phyloP scores from a whole-genome alignment of 2,888 invertebrate genomes.

The Gari tellinella region DNA sequence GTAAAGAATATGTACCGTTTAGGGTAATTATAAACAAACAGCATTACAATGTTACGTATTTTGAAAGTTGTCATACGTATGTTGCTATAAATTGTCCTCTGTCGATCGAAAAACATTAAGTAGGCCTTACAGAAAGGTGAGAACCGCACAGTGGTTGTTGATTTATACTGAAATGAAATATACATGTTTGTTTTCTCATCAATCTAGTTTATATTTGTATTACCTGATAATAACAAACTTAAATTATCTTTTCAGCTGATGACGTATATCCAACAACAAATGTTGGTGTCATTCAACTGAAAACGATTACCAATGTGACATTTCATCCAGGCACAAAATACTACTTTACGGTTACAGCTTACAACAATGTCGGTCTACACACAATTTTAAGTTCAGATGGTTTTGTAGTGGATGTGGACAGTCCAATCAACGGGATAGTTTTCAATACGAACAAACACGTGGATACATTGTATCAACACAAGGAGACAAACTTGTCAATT shows the following conservation, averaged over 20 bases:
- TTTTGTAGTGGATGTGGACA: slow-evolving; percentile 45
- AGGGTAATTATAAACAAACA: too few species aligned
- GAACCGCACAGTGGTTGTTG: too few species aligned
- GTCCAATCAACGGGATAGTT: slow-evolving; percentile 45
- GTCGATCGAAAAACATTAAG: too few species aligned
- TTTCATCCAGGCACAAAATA: slow-evolving; percentile 53
- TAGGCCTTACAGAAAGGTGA: too few species aligned
- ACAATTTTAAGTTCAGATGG: slow-evolving; percentile 57
- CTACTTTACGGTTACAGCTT: slow-evolving; percentile 54
- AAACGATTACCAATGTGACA: slow-evolving; percentile 20
- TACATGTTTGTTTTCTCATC: too few species aligned
- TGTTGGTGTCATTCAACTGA: slow-evolving; percentile 27
- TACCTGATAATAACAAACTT: too few species aligned
- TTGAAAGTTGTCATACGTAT: too few species aligned
- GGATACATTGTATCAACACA: slow-evolving; percentile 17
- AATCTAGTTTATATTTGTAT: too few species aligned
- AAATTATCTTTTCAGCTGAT: slow-evolving; percentile 52
- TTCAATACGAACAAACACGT: slow-evolving; percentile 46
- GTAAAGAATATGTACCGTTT: too few species aligned
- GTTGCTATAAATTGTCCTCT: too few species aligned
- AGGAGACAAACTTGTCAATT: slow-evolving; percentile 13
- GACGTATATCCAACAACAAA: slow-evolving; percentile 27
- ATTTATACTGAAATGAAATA: too few species aligned
- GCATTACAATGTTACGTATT: too few species aligned
- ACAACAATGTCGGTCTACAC: slow-evolving; percentile 55